Percentiles rank a stretch among this genome's conserved stretches.
Conservation (phyloP, 2,888 invertebrate species). For the Griposia aprilina region DNA sequence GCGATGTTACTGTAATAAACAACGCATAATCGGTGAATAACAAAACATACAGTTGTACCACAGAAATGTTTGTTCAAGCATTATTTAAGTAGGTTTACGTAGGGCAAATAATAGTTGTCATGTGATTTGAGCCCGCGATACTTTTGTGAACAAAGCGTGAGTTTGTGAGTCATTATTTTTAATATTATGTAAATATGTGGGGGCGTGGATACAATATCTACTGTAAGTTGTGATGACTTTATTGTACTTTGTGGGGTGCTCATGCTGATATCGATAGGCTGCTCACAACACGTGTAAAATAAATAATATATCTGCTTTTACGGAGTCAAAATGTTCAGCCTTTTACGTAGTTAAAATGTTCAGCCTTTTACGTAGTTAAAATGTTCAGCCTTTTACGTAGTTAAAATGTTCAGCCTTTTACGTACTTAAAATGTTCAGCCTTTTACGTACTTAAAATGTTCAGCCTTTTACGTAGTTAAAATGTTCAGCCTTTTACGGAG, state of each 20-base stretch:
- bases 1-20: not conserved
- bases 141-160: conserved; percentile 28
- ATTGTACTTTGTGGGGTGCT: not conserved
- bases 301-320: not conserved
- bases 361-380: too few species aligned
- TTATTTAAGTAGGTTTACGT: conserved; percentile 26
- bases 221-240: not conserved
- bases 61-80: conserved; percentile 34
- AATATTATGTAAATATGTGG: conserved; percentile 46
- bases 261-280: not conserved
- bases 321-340: too few species aligned
- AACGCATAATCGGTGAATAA: conserved; percentile 7
- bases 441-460: too few species aligned
- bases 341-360: too few species aligned
- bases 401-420: too few species aligned
- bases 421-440: too few species aligned
- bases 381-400: too few species aligned
- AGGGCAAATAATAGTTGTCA: conserved; percentile 46
- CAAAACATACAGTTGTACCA: conserved; percentile 7
- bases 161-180: conserved; percentile 54
- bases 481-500: too few species aligned
- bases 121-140: conserved; percentile 46
- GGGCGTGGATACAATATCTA: not conserved
- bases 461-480: too few species aligned
- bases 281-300: not conserved